These are phyloP conservation scores for Diarsia dahlii DNA, from an alignment of 2,888 invertebrate genomes.

Conservation along the genomic window DNA sequence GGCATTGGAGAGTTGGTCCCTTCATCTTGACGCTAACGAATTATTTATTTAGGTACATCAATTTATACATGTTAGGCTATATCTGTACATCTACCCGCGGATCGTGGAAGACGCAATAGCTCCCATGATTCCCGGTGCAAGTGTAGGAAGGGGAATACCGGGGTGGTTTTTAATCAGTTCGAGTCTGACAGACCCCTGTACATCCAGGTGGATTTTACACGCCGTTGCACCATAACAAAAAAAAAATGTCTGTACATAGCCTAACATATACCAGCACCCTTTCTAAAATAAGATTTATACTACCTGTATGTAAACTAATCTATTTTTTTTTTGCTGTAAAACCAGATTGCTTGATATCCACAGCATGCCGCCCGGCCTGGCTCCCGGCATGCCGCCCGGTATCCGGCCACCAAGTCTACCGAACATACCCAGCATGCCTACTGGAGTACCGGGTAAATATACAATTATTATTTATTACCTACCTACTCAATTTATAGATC, in stretches of 20 bases:
- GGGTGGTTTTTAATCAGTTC: too few species aligned
- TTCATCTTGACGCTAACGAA: too few species aligned
- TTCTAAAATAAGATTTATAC: not conserved
- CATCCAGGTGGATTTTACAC: too few species aligned
- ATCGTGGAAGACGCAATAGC: too few species aligned
- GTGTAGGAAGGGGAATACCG: too few species aligned
- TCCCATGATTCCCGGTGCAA: too few species aligned
- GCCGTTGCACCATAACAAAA: too few species aligned
- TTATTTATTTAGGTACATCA: too few species aligned
- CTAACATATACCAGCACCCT: too few species aligned
- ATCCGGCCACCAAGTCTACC: slow-evolving; percentile 77
- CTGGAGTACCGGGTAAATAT: slow-evolving; percentile 78
- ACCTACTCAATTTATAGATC: not conserved
- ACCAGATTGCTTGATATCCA: slow-evolving; percentile 19
- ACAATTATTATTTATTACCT: not conserved
- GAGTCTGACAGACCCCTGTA: too few species aligned
- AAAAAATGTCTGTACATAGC: too few species aligned
- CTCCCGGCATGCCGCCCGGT: slow-evolving; percentile 77
- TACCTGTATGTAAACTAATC: not conserved
- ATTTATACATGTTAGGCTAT: not conserved
- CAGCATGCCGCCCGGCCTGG: slow-evolving; percentile 80
- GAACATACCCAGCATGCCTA: slow-evolving; percentile 52
- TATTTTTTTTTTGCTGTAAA: slow-evolving; percentile 13
- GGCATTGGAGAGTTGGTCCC: too few species aligned
- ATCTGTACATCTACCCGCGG: not conserved